Evolutionary conservation across 2,113 vertebrate genomes (phyloP), one percentile per base, ranked within the genome.

Genomic region (Mionectes macconnelli): DNA sequence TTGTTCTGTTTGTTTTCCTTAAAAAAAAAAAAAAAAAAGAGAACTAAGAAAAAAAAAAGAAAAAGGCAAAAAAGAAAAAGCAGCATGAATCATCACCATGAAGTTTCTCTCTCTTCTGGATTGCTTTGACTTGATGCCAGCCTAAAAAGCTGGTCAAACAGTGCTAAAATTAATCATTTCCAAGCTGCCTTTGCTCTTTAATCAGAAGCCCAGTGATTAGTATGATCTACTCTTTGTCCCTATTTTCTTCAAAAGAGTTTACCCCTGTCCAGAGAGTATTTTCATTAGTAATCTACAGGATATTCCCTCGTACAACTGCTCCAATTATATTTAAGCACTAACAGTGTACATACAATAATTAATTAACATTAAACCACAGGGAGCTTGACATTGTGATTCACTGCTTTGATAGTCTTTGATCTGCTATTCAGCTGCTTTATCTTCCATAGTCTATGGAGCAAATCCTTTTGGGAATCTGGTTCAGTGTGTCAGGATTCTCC

Each of bases 291-390:
- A 42, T 53, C 69, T 84, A 42, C 68, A 91, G 42, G 13, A 70
- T 81, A 89, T 64, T 81, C 60, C 16, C 55, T 93, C 78, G 73
- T 89, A 91, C 60, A 84, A 78, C 47, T 63, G 33, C 27, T 84
- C 42, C 62, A 89, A 91, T 95, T 95, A 93, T 27, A 35, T 77
- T 90, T 94, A 93, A 95, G 84, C 15, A 89, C 56, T 89, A 78
- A 70, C 80, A 75, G 4, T 81, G 42, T 47, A 55, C 50, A 59
- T 59, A 14, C 30, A 91, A 55, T 52, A 93, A 81, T 74, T 93
- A 96, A 90, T 93, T 88, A 91, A 78, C 33, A 47, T 52, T 64
- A 78, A 77, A 94, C 39, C 25, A 74, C 27, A 84, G 59, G 33
- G 33, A 84, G 18, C 9, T 40, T 87, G 64, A 52, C 39, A 31